These are phyloP conservation scores for Eleutherodactylus coqui DNA, from an alignment of 2,797 vertebrate genomes.

Conservation along the genomic window DNA sequence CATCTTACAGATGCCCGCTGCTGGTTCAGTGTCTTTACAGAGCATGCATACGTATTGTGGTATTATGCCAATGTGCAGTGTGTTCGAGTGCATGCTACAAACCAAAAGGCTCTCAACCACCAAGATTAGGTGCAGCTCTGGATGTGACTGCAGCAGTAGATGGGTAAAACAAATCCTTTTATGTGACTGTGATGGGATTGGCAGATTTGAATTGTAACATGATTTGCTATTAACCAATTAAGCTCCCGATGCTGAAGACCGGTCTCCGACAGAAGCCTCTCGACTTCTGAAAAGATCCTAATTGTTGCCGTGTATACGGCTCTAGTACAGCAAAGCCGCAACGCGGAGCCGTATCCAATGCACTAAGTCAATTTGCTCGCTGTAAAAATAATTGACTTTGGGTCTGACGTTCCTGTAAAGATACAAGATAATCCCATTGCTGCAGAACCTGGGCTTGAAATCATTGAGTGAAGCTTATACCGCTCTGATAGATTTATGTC, in stretches of 20 bases:
- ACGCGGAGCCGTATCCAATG: neutral
- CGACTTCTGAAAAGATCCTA: neutral
- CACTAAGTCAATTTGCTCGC: neutral
- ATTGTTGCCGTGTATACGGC: neutral
- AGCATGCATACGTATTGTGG: no score
- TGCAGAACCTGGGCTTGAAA: neutral
- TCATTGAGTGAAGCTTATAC: neutral
- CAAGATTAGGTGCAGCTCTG: neutral
- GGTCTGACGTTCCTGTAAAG: neutral
- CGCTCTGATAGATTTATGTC: neutral
- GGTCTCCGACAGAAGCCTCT: neutral
- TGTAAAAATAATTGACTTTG: neutral
- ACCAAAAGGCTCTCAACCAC: no score
- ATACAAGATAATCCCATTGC: conserved; percentile 29
- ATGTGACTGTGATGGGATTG: neutral
- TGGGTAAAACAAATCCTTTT: neutral
- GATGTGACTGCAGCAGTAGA: neutral
- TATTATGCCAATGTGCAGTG: no score
- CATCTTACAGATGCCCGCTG: no score
- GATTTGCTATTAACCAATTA: neutral
- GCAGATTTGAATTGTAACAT: neutral
- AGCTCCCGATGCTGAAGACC: no score
- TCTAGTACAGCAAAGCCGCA: neutral
- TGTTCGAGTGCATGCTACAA: no score
- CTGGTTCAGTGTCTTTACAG: no score